phyloP scores from a whole-genome alignment of 2,888 invertebrate genomes.

The Megamerina dolium region DNA sequence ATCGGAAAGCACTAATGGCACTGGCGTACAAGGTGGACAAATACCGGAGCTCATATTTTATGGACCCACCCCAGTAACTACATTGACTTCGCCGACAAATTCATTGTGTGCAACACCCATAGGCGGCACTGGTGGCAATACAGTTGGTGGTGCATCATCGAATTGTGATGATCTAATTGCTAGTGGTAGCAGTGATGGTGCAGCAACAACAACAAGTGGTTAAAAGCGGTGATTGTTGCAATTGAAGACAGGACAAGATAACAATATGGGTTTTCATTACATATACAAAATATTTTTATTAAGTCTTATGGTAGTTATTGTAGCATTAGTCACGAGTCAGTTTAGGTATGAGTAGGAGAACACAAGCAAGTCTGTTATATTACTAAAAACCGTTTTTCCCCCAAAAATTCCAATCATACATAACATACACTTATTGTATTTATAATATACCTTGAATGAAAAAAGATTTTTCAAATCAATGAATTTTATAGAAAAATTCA shows the following conservation, averaged over 20 bases:
- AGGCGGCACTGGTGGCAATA: slow-evolving; percentile 28
- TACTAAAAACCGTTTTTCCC: background rate
- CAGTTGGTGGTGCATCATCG: slow-evolving; percentile 16
- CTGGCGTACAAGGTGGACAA: slow-evolving; percentile 95
- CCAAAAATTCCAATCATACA: too few relatives aligned
- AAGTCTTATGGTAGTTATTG: background rate
- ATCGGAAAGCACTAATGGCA: slow-evolving; percentile 94
- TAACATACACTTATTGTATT: too few relatives aligned
- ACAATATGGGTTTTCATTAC: slow-evolving; percentile 35
- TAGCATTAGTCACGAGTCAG: slow-evolving; percentile 2
- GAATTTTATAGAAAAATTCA: background rate
- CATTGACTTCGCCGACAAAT: slow-evolving; percentile 45
- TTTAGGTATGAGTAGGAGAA: too few relatives aligned
- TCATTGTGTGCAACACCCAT: slow-evolving; percentile 43
- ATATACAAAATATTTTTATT: slow-evolving; percentile 10
- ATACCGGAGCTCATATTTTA: slow-evolving; percentile 96
- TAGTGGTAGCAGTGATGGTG: slow-evolving; percentile 20
- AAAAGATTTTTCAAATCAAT: background rate
- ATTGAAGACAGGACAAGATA: too few relatives aligned
- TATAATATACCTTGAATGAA: too few relatives aligned
- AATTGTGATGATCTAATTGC: slow-evolving; percentile 26
- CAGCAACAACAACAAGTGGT: slow-evolving; percentile 2
- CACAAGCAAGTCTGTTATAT: slow-evolving; percentile 13
- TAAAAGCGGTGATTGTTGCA: too few relatives aligned
- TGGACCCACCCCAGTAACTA: slow-evolving; percentile 62